Evolutionary conservation across 1,140 invertebrate species (phyloP), one percentile per base, ranked within the genome.

Genomic region (Papilio machaon): DNA sequence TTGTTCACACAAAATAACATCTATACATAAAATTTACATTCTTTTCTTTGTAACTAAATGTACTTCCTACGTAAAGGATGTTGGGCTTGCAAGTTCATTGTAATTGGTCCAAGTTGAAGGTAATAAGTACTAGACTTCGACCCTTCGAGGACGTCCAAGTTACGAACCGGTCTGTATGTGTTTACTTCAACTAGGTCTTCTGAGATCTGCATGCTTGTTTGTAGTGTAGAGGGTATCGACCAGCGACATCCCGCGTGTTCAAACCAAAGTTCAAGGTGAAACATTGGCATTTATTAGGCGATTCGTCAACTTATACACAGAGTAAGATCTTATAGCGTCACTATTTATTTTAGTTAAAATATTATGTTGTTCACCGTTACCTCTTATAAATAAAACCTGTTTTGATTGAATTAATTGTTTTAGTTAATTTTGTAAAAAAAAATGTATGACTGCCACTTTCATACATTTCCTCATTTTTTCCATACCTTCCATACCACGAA

Each of bases 261-360:
- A 82, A 88, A 87, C 86, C 79, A 87, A 93, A 91, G 93, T 93
- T 94, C 93, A 94, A 94, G 93, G 93, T 85, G 87, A 89, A 86
- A 78, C 93, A 86, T 93, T 94, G 91, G 87, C 91, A 94, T 94
- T 94, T 93, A 89, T 89, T 88, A 85, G 87, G 84, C 86, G 89
- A 94, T 93, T 90, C 91, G 91, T 94, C 93, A 93, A 91, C 87
- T 85, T 82, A 77, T 60, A 81, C 76, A 81, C 70, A 83, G 82
- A 80, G 79, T 82, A 83, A 81, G 79, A 81, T 77, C 58, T 73
- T 60, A 78, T 73, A 80, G 77, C 58, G 58, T 82, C 46, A 80
- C 38, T 54, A 60, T 30, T 58, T 35, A 6, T 47, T n/a, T 74
- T 43, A 70, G 11, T 15, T 70, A 0, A 67, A 15, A 70, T 70